Evolutionary conservation across 2,888 invertebrate species (phyloP), one percentile per base, ranked within the genome.

Genomic region (Erebia ligea): DNA sequence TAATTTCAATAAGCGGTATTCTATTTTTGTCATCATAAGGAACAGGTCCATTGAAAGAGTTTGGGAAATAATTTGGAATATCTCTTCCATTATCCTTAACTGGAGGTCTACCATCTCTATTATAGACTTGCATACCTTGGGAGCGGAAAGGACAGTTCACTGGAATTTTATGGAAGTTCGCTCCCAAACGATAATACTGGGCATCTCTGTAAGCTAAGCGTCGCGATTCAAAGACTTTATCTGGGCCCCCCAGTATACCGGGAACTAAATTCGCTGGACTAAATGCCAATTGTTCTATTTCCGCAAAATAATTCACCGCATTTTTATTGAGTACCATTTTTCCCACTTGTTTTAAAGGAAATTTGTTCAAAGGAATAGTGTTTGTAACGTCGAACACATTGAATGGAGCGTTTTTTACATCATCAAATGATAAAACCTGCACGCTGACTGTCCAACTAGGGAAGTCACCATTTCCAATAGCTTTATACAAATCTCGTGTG

Each of bases 51-150:
- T 95, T 92, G 86, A 98, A 99, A 75, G 98, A 98, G 91, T 99
- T 99, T 0, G 99, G 99, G 89, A 95, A 98, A 85, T 99, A 99
- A 88, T 99, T 99, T 1, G 99, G 99, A 4, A 97, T 96, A 34
- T 96, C 97, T 52, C 94, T 95, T 86, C 97, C 97, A 83, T 98
- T 98, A 78, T 96, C 95, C 54, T 94, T 92, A n/a, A 95, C 93
- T 40, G 95, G 94, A 92, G 96, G 95, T 11, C 94, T 92, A 0
- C 98, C 99, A 85, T 99, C 98, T 48, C 99, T 95, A 86, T 98
- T 98, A 83, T 97, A 98, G 82, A 97, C 96, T 74, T 67, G 67
- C 67, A 92, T 89, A 66, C 89, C 91, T 45, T 93, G 85, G 8
- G 94, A 94, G 80, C 95, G 91, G 88, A 96, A 97, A 0, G 99